Evolutionary conservation across 2,113 vertebrate species (phyloP), one percentile per base, ranked within the genome.

Genomic region (Dromiciops gliroides): DNA sequence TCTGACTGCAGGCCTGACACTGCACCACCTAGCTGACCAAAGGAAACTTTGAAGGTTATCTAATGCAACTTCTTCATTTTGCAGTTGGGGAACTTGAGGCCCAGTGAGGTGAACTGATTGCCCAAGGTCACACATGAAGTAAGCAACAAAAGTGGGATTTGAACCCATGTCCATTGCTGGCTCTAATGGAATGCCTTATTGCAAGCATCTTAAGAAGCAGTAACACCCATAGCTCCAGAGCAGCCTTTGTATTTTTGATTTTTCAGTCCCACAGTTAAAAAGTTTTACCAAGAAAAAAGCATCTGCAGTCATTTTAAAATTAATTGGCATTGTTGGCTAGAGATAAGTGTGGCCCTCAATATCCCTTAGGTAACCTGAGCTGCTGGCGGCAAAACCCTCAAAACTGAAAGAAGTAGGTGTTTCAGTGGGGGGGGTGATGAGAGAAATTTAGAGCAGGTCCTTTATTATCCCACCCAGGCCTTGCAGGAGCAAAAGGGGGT

Each of bases 311-410:
- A 94, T 93, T 94, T 96, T 90, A 7, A 94, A 96, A 89, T 97
- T 92, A 50, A 48, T 92, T 96, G 31, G 1, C 94, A 89, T 19
- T 75, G 94, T n/a, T 91, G 94, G 97, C 97, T 91, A 53, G 91
- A 97, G 96, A 96, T 96, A 96, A 97, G 97, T 24, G 95, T 95
- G 49, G 91, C 89, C 48, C 49, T 24, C 12, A 23, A 50, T 83
- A 44, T 96, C 93, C 96, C 23, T 94, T 95, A 25, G 0, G 93
- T 97, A 97, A 97, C 91, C 96, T 94, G 97, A 98, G 96, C 95
- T 3, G 83, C 51, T 0, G 48, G 48, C 51, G 90, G 91, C 89
- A 91, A 23, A 2, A 0, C 14, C 91, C 92, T 95, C 53, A 1
- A 16, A 50, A 52, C 93, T 52, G 90, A 96, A 50, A 95, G 94